Base-by-base conservation (phyloP, 2,888 invertebrate genomes). In the Ectropis crepuscularia region DNA sequence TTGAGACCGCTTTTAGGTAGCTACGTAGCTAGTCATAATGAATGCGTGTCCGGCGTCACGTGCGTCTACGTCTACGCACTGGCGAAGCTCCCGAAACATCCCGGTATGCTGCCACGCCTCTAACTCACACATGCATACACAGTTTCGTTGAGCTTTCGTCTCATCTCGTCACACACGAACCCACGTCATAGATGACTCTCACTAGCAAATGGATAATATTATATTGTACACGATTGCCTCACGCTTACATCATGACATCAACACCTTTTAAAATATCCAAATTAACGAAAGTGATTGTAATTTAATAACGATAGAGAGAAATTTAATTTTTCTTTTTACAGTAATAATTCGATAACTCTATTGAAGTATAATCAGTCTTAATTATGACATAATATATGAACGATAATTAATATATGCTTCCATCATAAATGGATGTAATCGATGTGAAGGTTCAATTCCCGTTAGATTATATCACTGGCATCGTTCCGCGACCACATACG, bases 41-140 rank as follows among this genome's bases (percentile, higher is more conserved):
- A 60, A 66, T 72, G 77, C 89, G 86, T 90, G 91, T 70, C 57
- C 54, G 49, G 53, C 61, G 76, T 86, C 91, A 90, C 91, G 92
- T 88, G 81, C 84, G 79, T 61, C 51, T 36, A 45, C 84, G 79
- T 61, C 51, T 36, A 45, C 54, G 53, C 60, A 62, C 57, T 59
- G 49, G 49, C 70, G 75, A 70, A 67, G 75, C 77, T 79, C 81
- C 82, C 83, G 74, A 81, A 85, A 81, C 80, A 79, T 79, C 63
- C 55, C 12, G 36, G 50, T 50, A 43, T 50, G 11, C 68, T 72
- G 80, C 78, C 82, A 72, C 82, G 78, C 83, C 83, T 49, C 73
- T 60, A 69, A 61, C 72, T 73, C 79, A 74, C 77, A 79, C 73
- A 74, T 72, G 0, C 41, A 70, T 28, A 28, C 68, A 60, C 61